Evolutionary conservation across 2,113 vertebrate genomes (phyloP), one percentile per base, ranked within the genome.

Genomic region (Ranitomeya variabilis): DNA sequence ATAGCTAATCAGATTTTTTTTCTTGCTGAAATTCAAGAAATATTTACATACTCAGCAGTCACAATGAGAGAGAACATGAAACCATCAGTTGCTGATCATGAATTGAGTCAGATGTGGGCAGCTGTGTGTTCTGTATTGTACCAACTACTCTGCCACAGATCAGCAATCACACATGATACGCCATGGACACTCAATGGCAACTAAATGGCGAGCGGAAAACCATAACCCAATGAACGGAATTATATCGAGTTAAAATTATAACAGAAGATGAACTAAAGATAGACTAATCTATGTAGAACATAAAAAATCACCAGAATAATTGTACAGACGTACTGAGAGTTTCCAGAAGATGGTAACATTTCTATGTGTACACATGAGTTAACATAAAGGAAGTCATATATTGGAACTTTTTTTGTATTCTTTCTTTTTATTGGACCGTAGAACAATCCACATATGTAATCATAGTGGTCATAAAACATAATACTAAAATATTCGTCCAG

Each of bases 11-110:
- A n/a, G 81, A 69, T 55, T 86, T 59, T 60, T 79, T 81, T 87
- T 87, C 86, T 87, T 87, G 66, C 86, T 87, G 86, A 87, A 81
- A 81, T 71, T 71, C 64, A 81, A 19, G 80, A 87, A 87, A 66
- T 55, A 81, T 80, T 79, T 37, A 81, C 54, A n/a, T 73, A n/a
- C 78, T 87, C 78, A 87, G 86, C 86, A 87, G 78, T 60, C 51
- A 79, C 64, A 84, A 84, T 84, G 52, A 6, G 23, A 84, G 12
- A 37, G 67, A 87, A 81, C 45, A 57, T 59, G 37, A 71, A 69
- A 79, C 26, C 73, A 51, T 64, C 37, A 21, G 66, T 60, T 62
- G 55, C 45, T 80, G 8, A 80, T 64, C 45, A 69, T 80, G 86
- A 60, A 79, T 60, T 87, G 31, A 80, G 85, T 80, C 82, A 87